Base-by-base conservation (phyloP, 1,140 invertebrate genomes). In the Coelopa frigida region DNA sequence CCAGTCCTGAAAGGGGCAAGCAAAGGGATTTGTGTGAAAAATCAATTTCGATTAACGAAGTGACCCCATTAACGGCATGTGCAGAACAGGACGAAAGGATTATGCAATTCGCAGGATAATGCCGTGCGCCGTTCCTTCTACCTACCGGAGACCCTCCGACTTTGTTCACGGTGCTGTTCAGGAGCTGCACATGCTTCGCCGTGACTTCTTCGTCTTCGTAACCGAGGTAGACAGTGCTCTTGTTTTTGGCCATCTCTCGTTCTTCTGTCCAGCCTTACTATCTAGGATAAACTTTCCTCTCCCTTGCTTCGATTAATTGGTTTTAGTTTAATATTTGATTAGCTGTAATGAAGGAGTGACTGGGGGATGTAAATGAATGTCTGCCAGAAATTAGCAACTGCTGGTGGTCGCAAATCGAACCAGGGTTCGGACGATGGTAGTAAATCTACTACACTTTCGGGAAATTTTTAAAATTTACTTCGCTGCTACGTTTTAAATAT, bases 101-200 rank as follows among this genome's bases (percentile, higher is more conserved):
- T n/a, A n/a, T n/a, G n/a, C n/a, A 31, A 31, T n/a, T n/a, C n/a
- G n/a, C n/a, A n/a, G 8, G n/a, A 10, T 29, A n/a, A 29, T 29
- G 8, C n/a, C n/a, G 8, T n/a, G n/a, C 27, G 8, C n/a, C n/a
- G n/a, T n/a, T n/a, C n/a, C n/a, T n/a, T n/a, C n/a, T n/a, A 53
- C 61, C 67, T 61, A 70, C 68, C 23, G 68, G 65, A 32, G 39
- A 73, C 45, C 83, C 83, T 50, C 83, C 83, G 50, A 85, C 78
- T 77, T 86, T 86, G 57, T 84, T 84, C 12, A 77, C 78, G 15
- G 73, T 75, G 56, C 76, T 84, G 59, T 77, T 78, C n/a, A 83
- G 70, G 42, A 70, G 58, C 15, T 63, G 60, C 32, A 72, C 75
- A 66, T 81, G 68, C 64, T 83, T 83, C 22, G 82, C 78, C 22